Evolutionary conservation across 2,113 vertebrate species (phyloP).

Genomic region (Scatophagus argus): DNA sequence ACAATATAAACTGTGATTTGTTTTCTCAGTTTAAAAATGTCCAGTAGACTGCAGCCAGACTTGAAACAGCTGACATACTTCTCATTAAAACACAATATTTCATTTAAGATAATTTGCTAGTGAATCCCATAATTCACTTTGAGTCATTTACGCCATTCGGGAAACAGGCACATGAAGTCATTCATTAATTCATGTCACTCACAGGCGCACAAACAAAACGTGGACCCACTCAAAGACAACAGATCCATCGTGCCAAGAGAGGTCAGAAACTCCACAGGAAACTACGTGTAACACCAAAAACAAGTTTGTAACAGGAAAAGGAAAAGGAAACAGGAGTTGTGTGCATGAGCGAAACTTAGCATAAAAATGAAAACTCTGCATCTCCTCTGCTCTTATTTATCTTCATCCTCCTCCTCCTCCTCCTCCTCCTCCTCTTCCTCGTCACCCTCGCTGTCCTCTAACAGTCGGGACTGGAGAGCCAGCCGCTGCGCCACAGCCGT

Average conservation of each 20-base stretch:
- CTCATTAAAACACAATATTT: too few relatives aligned
- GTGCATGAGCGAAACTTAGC: neutral
- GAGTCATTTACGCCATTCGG: too few relatives aligned
- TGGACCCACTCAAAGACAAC: too few relatives aligned
- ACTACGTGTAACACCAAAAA: neutral
- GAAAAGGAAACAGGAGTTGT: neutral
- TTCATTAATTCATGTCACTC: too few relatives aligned
- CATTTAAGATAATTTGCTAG: too few relatives aligned
- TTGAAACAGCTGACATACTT: too few relatives aligned
- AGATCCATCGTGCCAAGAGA: neutral
- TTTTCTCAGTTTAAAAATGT: too few relatives aligned
- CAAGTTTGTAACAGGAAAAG: neutral
- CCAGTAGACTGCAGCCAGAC: too few relatives aligned
- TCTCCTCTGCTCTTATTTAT: neutral
- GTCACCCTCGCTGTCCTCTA: constrained; percentile 70
- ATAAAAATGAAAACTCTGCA: neutral
- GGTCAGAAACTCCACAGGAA: neutral
- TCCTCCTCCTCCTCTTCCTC: constrained; percentile 33
- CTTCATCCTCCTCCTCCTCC: constrained; percentile 42
- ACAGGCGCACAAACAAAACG: too few relatives aligned
- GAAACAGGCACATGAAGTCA: too few relatives aligned
- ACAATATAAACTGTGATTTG: too few relatives aligned
- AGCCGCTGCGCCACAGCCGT: constrained; percentile 85
- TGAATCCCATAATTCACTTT: too few relatives aligned
- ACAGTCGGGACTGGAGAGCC: constrained; percentile 61